phyloP scores from a whole-genome alignment of 2,797 vertebrate genomes.

The Hippocampus kuda region DNA sequence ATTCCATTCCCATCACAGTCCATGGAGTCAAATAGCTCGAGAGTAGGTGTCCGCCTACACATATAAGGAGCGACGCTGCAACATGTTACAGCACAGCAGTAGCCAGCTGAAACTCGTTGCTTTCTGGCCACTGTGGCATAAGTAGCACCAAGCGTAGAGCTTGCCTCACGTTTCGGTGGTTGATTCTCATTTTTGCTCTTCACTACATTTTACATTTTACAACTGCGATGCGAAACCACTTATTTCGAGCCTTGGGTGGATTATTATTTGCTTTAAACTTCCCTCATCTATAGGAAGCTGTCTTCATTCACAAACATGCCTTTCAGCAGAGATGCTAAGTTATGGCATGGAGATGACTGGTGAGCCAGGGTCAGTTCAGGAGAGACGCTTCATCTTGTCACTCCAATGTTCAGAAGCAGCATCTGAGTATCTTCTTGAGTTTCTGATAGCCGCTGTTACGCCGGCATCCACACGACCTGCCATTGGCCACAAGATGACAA shows the following conservation, averaged over 20 bases:
- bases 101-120: no score
- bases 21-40: no score
- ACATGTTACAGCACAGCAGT: no score
- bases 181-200: no score
- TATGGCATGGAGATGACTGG: not conserved
- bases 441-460: constrained; percentile 30
- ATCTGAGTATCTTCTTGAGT: constrained; percentile 31
- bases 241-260: not conserved
- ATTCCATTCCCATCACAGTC: no score
- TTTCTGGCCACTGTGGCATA: no score
- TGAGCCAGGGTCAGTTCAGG: not conserved
- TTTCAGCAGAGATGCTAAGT: not conserved
- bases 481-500: constrained; percentile 37
- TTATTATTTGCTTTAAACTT: not conserved
- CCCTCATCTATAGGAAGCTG: not conserved
- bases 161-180: no score
- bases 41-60: no score
- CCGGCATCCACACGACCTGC: constrained; percentile 44
- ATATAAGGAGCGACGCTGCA: no score
- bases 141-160: no score
- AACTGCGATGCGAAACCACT: no score
- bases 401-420: constrained; percentile 10
- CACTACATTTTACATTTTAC: no score
- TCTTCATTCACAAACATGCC: not conserved
- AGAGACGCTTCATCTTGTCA: not conserved